Evolutionary conservation across 2,888 invertebrate species (phyloP).

Genomic region (Cartodere bifasciata): DNA sequence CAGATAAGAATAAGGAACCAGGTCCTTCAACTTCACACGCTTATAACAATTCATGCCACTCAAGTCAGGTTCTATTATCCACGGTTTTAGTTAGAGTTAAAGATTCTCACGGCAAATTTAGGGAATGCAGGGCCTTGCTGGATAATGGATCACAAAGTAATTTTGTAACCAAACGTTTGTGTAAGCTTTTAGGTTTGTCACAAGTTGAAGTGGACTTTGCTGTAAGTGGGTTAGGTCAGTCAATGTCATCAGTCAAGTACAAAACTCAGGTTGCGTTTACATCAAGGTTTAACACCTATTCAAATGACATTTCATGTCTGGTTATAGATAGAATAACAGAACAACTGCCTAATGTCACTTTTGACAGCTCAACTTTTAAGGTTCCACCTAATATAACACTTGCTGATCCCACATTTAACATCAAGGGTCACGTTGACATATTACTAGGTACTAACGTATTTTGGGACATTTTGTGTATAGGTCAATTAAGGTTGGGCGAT

Average conservation of each 20-base stretch:
- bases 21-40: background rate
- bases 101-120: background rate
- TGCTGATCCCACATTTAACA: conserved; percentile 9
- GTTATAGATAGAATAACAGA: background rate
- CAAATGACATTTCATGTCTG: conserved; percentile 1
- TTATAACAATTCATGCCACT: background rate
- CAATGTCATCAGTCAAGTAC: too few species aligned
- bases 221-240: conserved; percentile 8
- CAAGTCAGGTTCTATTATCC: conserved; percentile 5
- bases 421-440: conserved; percentile 7
- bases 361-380: conserved; percentile 1
- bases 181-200: conserved; percentile 4
- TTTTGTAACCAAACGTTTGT: conserved; percentile 7
- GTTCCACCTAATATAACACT: conserved; percentile 6
- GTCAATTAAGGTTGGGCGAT: conserved; percentile 8
- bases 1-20: conserved; percentile 2
- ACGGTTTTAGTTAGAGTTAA: too few species aligned
- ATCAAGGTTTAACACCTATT: background rate
- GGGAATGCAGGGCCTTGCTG: conserved; percentile 6
- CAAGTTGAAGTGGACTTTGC: conserved; percentile 2
- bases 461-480: conserved; percentile 9
- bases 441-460: conserved; percentile 7
- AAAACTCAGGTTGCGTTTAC: background rate
- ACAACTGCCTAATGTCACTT: background rate
- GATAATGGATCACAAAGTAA: conserved; percentile 11